Base-by-base conservation (phyloP, 2,888 invertebrate species). In the Sceliomorpha sp. region DNA sequence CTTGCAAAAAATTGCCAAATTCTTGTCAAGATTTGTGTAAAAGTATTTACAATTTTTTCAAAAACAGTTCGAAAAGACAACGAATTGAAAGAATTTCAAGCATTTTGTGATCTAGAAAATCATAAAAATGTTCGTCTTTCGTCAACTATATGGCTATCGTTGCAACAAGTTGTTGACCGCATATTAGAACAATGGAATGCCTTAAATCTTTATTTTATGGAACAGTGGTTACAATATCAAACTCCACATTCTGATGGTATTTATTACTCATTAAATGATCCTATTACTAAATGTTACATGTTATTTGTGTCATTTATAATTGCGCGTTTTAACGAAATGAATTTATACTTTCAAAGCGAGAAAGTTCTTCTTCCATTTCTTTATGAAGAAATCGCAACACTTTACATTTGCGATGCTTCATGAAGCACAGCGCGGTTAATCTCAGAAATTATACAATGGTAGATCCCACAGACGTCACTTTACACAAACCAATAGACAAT, bases 91-190 rank as follows among this genome's bases (percentile, higher is more conserved):
- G 34, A 72, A 40, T 73, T 77, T 58, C 78, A 84, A 62, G 37
- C n/a, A 12, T 74, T 80, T 48, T 31, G 58, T 0, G 50, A 80
- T 6, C 1, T 66, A 3, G 67, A 75, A 14, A 31, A 70, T 10
- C 73, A 77, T 27, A 74, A 73, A 47, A 73, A 80, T 8, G 59
- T 81, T 0, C 77, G 70, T 32, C 76, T 81, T 36, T 45, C 72
- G 2, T 76, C 76, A 48, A 83, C 80, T 4, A 62, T 79, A 12
- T 84, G 81, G 82, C 63, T 82, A 7, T 80, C 80, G n/a, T 42
- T 80, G 17, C n/a, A 32, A 7, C 50, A 71, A 44, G 79, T 79
- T 2, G 75, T 82, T 8, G 17, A 66, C 7, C 62, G 80, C 40
- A 73, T 83, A 7, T 27, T 80, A 7, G 76, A 79, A 56, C 79